Conservation (phyloP, 1,140 invertebrate genomes). For the Phortica variegata region DNA sequence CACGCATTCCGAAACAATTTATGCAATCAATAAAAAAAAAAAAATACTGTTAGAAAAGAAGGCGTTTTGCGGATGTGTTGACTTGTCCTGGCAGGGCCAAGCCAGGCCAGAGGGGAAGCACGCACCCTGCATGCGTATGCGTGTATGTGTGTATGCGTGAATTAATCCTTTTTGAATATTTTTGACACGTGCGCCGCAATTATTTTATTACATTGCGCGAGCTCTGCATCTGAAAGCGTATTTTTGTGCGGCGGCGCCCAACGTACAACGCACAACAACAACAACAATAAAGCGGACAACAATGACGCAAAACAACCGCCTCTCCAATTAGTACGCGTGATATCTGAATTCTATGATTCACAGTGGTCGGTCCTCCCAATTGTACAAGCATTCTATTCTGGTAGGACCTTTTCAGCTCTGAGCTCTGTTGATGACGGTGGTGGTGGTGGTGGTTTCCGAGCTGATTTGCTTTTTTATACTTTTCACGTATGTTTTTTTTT, state of each 20-base stretch:
- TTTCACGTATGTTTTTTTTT: no score
- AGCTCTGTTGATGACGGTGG: no score
- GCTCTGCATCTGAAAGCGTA: constrained; percentile 6
- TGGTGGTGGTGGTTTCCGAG: background rate
- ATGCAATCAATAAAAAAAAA: constrained; percentile 41
- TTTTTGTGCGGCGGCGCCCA: no score
- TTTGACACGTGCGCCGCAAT: constrained; percentile 55
- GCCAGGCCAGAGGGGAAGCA: no score
- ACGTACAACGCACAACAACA: constrained; percentile 7
- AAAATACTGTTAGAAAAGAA: constrained; percentile 13
- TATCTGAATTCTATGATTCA: no score
- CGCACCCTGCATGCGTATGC: no score
- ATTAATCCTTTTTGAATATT: constrained; percentile 55
- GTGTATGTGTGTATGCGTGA: no score
- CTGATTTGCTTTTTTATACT: no score
- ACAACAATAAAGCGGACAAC: constrained; percentile 5
- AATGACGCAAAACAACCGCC: constrained; percentile 27
- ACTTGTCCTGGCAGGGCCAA: no score
- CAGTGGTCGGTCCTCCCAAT: no score
- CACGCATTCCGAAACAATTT: constrained; percentile 50
- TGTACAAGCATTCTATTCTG: background rate
- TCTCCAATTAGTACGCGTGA: constrained; percentile 43
- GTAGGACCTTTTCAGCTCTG: background rate
- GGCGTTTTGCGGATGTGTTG: constrained; percentile 8
- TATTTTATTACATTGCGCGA: constrained; percentile 48